phyloP scores from a whole-genome alignment of 2,113 vertebrate species.

The Anguilla rostrata region DNA sequence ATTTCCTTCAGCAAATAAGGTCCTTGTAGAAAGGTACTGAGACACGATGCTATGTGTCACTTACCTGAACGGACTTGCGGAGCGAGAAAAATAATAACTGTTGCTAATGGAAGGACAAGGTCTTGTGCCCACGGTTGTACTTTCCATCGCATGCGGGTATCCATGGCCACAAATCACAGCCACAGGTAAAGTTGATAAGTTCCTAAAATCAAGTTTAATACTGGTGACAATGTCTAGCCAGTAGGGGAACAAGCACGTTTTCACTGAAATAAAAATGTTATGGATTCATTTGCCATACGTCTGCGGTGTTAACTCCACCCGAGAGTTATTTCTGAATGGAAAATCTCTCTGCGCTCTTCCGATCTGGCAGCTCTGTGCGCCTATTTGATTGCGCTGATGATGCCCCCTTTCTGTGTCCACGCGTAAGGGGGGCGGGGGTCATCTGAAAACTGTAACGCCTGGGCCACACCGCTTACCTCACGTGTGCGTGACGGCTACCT shows the following conservation, averaged over 20 bases:
- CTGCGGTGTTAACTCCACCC: slow-evolving; percentile 44
- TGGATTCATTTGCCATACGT: slow-evolving; percentile 74
- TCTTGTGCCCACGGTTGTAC: slow-evolving; percentile 76
- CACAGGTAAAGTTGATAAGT: slow-evolving; percentile 61
- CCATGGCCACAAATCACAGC: slow-evolving; percentile 72
- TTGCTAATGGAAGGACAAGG: slow-evolving; percentile 61
- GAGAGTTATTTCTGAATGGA: slow-evolving; percentile 59
- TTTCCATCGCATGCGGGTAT: slow-evolving; percentile 79
- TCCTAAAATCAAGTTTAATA: slow-evolving; percentile 38
- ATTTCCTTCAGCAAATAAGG: background rate
- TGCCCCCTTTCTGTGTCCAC: slow-evolving; percentile 58
- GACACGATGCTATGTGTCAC: slow-evolving; percentile 35
- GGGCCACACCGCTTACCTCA: too few species aligned
- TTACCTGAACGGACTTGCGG: slow-evolving; percentile 74
- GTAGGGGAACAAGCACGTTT: slow-evolving; percentile 56
- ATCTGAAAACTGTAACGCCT: slow-evolving; percentile 59
- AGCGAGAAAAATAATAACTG: slow-evolving; percentile 69
- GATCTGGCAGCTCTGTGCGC: slow-evolving; percentile 37
- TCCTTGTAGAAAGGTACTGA: background rate
- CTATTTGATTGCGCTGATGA: slow-evolving; percentile 56
- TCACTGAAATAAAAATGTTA: slow-evolving; percentile 54
- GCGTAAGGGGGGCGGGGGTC: slow-evolving; percentile 47
- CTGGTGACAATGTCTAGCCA: slow-evolving; percentile 54
- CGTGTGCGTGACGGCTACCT: too few species aligned
- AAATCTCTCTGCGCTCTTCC: slow-evolving; percentile 52